Evolutionary conservation across 2,888 invertebrate species (phyloP).

Genomic region (Polydrusus pterygomalis): DNA sequence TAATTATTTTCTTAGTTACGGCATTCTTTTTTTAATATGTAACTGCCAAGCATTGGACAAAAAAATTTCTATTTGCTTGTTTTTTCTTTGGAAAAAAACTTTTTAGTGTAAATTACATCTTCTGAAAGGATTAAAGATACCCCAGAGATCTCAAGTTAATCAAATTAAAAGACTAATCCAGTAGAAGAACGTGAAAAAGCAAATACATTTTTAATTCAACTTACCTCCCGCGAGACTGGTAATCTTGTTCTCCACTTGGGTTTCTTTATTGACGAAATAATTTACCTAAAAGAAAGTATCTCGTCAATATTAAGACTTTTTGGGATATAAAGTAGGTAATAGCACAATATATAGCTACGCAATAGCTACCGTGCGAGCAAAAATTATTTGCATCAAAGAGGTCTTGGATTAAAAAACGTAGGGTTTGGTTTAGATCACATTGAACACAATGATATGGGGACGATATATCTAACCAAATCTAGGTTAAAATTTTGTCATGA

Average conservation of each 20-base stretch:
- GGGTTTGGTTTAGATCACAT: no score
- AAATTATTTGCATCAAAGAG: no score
- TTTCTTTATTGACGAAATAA: constrained; percentile 62
- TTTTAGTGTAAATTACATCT: background rate
- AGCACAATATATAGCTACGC: no score
- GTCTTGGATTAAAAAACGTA: no score
- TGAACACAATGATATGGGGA: no score
- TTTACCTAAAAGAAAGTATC: constrained; percentile 61
- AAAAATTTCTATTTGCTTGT: background rate
- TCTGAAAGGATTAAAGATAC: constrained; percentile 1
- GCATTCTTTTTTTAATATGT: no score
- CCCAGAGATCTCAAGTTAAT: constrained; percentile 6
- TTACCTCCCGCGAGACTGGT: constrained; percentile 63
- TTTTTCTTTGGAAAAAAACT: constrained; percentile 4
- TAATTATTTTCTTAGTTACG: no score
- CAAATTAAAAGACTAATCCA: constrained; percentile 24
- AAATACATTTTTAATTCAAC: constrained; percentile 39
- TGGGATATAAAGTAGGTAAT: background rate
- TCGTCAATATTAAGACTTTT: background rate
- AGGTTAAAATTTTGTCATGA: no score
- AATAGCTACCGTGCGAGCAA: no score
- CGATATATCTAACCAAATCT: no score
- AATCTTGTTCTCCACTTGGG: constrained; percentile 64
- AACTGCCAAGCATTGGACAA: background rate
- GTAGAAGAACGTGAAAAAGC: constrained; percentile 7